A percentile compares a stretch with the other conserved stretches of the same genome.
These are phyloP conservation scores for Metaphire vulgaris DNA, from an alignment of 1,140 invertebrate genomes.

Conservation along the genomic window DNA sequence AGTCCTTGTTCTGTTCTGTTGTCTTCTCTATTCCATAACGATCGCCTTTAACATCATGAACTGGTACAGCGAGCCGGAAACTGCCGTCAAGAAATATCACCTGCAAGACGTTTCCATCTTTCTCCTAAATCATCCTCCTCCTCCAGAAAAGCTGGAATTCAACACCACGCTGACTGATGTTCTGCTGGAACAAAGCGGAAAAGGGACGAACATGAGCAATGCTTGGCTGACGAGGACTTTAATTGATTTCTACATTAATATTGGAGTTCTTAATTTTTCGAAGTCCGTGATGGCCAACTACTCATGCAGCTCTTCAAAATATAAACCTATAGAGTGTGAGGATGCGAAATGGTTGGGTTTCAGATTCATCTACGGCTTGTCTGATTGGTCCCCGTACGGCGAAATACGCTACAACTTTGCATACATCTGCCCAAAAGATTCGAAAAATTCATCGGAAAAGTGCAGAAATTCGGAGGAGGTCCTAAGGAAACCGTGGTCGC, in stretches of 20 bases:
- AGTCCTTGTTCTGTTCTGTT: constrained; percentile 11
- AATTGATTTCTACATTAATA: not conserved
- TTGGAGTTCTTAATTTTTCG: not conserved
- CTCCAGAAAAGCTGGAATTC: not conserved
- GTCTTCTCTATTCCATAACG: constrained; percentile 13
- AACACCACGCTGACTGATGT: not conserved
- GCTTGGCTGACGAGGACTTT: not conserved
- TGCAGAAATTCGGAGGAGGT: constrained; percentile 2
- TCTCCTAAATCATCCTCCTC: constrained; percentile 10
- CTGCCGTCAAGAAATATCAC: constrained; percentile 5
- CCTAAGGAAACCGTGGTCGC: not conserved
- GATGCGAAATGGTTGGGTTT: constrained; percentile 2
- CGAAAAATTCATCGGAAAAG: not conserved
- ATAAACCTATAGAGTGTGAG: not conserved
- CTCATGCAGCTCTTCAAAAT: not conserved
- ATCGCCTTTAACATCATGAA: constrained; percentile 23
- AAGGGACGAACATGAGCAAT: not conserved
- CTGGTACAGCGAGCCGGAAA: constrained; percentile 15
- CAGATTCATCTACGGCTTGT: constrained; percentile 18
- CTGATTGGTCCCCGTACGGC: constrained; percentile 12
- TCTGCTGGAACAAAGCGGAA: not conserved
- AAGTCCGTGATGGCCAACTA: not conserved
- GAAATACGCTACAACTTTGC: constrained; percentile 27
- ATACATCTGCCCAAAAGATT: constrained; percentile 30
- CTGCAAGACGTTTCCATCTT: constrained; percentile 24